Evolutionary conservation across 2,888 invertebrate genomes (phyloP).

Genomic region (Microdon myrmicae): DNA sequence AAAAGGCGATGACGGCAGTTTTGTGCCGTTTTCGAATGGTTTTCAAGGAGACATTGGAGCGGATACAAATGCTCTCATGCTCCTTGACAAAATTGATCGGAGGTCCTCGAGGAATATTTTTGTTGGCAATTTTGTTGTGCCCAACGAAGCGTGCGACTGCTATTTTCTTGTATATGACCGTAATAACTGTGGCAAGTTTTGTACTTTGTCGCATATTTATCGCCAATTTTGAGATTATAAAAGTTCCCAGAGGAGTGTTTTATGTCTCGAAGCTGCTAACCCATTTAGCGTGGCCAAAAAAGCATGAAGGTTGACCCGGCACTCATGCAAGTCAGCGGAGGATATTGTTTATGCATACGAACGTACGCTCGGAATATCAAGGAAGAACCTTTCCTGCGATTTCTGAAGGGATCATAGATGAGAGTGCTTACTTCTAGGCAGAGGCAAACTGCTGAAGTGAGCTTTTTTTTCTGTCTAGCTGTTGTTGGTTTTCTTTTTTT

Average conservation of each 20-base stretch:
- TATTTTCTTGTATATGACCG: conserved; percentile 9
- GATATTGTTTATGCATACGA: no score
- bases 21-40: conserved; percentile 29
- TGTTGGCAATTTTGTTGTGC: conserved; percentile 28
- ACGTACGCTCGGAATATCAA: no score
- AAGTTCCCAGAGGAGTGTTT: conserved; percentile 31
- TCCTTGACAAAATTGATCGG: conserved; percentile 12
- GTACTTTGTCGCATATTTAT: conserved; percentile 47
- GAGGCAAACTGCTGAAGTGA: no score
- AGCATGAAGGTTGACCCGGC: conserved; percentile 13
- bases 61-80: no score
- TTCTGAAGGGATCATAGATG: no score
- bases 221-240: conserved; percentile 48
- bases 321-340: neutral
- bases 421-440: no score
- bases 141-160: conserved; percentile 20
- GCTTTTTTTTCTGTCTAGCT: no score
- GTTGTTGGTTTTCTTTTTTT: no score
- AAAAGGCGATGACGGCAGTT: conserved; percentile 50
- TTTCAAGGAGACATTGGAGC: no score
- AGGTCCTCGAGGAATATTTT: conserved; percentile 17
- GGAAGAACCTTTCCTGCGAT: no score
- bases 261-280: conserved; percentile 15
- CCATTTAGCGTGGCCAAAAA: conserved; percentile 20
- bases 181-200: conserved; percentile 40